A percentile compares a stretch with the other conserved stretches of the same genome.
phyloP scores from a whole-genome alignment of 2,888 invertebrate species.

The Eucriotettix oculatus region DNA sequence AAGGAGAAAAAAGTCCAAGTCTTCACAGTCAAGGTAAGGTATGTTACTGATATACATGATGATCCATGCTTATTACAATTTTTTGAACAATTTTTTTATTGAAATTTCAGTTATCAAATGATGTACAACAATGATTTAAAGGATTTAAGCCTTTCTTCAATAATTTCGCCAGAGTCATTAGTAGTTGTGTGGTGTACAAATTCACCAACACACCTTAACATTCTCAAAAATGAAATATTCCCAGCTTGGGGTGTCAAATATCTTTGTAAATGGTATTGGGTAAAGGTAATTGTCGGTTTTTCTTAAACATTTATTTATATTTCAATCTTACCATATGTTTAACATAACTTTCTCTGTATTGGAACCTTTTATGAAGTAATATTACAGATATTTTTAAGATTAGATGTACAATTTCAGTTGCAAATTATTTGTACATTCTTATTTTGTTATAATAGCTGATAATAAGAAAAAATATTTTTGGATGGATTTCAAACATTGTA shows the following conservation, averaged over 20 bases:
- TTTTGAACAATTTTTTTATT: conserved; percentile 9
- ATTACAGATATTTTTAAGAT: too few relatives aligned
- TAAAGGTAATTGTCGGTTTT: conserved; percentile 42
- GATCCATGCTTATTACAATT: neutral
- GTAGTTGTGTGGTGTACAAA: conserved; percentile 90
- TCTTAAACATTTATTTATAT: neutral
- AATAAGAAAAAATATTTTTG: too few relatives aligned
- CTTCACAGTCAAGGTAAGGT: conserved; percentile 40
- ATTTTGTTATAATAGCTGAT: too few relatives aligned
- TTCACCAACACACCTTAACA: conserved; percentile 47
- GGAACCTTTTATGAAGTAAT: too few relatives aligned
- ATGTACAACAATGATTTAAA: conserved; percentile 58
- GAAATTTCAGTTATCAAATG: conserved; percentile 51
- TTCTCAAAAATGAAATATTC: conserved; percentile 54
- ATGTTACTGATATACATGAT: too few relatives aligned
- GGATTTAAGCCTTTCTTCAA: conserved; percentile 46
- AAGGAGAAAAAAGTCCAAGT: conserved; percentile 51
- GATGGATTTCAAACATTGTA: too few relatives aligned
- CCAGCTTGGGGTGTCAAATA: conserved; percentile 59
- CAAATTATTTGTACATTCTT: too few relatives aligned
- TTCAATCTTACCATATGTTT: neutral
- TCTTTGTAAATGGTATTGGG: conserved; percentile 70
- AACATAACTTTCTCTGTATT: neutral
- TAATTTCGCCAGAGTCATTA: conserved; percentile 45
- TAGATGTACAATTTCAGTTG: too few relatives aligned